Conservation (phyloP, 2,797 vertebrate genomes). For the Natrix natrix region DNA sequence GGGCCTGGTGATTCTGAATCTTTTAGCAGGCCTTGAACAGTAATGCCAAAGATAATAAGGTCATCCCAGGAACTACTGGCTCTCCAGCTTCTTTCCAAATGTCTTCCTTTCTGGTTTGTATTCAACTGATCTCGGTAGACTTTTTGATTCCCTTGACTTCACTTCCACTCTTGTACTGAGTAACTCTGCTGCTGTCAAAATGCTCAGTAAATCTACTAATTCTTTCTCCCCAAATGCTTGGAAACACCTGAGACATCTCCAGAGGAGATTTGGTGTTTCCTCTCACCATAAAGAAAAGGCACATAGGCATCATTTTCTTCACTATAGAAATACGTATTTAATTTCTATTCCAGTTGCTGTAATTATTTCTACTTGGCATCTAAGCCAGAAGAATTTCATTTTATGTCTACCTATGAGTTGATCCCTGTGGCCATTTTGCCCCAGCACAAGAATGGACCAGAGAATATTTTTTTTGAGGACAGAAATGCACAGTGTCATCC, state of each 20-base stretch:
- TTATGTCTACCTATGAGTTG: neutral
- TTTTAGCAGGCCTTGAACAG: neutral
- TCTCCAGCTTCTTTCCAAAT: neutral
- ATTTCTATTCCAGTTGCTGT: neutral
- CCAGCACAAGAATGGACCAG: neutral
- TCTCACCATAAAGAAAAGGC: neutral
- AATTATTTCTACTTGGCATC: neutral
- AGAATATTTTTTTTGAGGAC: neutral
- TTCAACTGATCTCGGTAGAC: neutral
- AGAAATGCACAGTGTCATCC: neutral
- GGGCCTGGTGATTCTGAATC: neutral
- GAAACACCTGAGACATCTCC: neutral
- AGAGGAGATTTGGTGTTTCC: neutral
- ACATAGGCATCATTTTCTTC: neutral
- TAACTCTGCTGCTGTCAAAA: neutral
- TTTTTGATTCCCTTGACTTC: neutral
- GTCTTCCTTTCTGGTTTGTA: neutral
- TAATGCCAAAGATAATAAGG: neutral
- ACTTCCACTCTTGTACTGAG: neutral
- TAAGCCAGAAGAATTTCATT: neutral
- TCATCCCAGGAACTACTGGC: neutral
- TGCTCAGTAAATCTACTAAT: neutral
- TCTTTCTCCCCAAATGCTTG: neutral
- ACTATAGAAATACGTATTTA: neutral
- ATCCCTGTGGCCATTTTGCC: neutral